Evolutionary conservation across 2,888 invertebrate genomes (phyloP).

Genomic region (Synanthedon vespiformis): DNA sequence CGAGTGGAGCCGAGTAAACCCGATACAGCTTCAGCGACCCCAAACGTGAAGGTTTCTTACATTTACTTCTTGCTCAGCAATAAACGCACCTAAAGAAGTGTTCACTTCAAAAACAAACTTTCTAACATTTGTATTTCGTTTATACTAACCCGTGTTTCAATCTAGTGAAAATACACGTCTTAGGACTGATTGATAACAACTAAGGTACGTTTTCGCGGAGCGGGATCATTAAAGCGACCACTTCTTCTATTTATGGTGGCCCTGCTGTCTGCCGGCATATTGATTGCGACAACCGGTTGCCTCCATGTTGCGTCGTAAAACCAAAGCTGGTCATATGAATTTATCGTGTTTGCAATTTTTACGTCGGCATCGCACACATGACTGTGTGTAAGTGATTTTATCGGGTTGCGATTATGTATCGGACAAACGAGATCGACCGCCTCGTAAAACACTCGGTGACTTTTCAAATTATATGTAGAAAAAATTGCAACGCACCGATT

Average conservation of each 20-base stretch:
- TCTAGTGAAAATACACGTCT: not conserved
- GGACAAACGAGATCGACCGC: not conserved
- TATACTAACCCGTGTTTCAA: not conserved
- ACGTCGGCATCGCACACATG: conserved; percentile 16
- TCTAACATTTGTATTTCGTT: not conserved
- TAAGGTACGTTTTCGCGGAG: conserved; percentile 40
- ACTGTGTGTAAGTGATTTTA: conserved; percentile 8
- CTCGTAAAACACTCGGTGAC: not conserved
- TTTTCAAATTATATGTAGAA: not conserved
- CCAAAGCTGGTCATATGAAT: conserved; percentile 18
- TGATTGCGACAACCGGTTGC: conserved; percentile 46
- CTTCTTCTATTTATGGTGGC: conserved; percentile 58
- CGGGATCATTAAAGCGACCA: conserved; percentile 45
- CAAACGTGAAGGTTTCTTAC: no score
- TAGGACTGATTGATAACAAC: conserved; percentile 44
- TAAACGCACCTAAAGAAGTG: no score
- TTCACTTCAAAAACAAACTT: no score
- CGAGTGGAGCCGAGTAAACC: no score
- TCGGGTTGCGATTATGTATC: not conserved
- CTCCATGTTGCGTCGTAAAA: conserved; percentile 2
- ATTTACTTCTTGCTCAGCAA: no score
- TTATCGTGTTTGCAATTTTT: conserved; percentile 36
- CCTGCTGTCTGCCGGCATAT: conserved; percentile 47
- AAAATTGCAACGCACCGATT: not conserved
- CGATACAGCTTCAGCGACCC: no score